phyloP scores from a whole-genome alignment of 2,888 invertebrate species.

The Netelia virgata region DNA sequence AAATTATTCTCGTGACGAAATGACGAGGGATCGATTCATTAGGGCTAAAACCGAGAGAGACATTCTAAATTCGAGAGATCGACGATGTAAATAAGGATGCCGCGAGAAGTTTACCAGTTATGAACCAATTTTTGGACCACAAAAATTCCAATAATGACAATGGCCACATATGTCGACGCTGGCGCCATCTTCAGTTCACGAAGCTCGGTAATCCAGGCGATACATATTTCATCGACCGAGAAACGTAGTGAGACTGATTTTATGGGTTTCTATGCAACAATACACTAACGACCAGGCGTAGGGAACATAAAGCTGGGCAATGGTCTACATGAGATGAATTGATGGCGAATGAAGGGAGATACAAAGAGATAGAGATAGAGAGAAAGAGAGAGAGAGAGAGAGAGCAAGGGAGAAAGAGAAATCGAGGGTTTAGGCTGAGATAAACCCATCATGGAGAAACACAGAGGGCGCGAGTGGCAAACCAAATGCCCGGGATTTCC shows the following conservation, averaged over 20 bases:
- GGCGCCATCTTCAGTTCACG: neutral
- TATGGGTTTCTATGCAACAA: constrained; percentile 30
- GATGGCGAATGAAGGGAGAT: constrained; percentile 13
- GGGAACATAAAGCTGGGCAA: constrained; percentile 42
- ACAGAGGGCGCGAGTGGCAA: constrained; percentile 46
- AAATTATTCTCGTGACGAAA: too few species aligned
- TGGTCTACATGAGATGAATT: constrained; percentile 35
- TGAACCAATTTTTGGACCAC: too few species aligned
- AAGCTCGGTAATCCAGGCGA: neutral
- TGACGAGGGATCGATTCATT: too few species aligned
- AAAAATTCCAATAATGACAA: too few species aligned
- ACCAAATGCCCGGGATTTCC: constrained; percentile 59
- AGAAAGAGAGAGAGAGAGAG: constrained; percentile 23
- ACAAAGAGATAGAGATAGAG: neutral
- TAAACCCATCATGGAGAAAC: constrained; percentile 21
- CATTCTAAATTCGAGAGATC: too few species aligned
- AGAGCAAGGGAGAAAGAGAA: constrained; percentile 26
- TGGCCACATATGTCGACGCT: neutral
- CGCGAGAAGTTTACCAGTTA: too few species aligned
- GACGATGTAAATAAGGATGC: too few species aligned
- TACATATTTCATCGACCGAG: neutral
- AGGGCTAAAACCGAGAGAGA: too few species aligned
- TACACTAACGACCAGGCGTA: constrained; percentile 34
- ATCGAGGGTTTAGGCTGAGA: constrained; percentile 23
- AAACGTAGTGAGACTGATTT: constrained; percentile 17